Evolutionary conservation across 2,113 vertebrate species (phyloP), one percentile per base, ranked within the genome.

Genomic region (Toxotes chatareus): DNA sequence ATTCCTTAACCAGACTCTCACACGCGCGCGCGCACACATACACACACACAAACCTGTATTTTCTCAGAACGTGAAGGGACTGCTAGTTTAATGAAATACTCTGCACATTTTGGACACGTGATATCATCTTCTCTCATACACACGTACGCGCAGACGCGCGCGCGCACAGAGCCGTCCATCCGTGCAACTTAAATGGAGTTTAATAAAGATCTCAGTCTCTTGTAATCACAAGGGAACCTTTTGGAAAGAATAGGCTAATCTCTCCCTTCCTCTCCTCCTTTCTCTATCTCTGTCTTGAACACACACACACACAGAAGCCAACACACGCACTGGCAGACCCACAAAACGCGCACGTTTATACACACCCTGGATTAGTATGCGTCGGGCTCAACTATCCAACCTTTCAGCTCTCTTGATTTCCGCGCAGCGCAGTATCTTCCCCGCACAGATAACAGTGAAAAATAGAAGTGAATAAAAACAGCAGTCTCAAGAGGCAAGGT

Each of bases 341-440:
- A 67, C 71, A 69, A 46, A 70, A 70, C 74, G 32, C 36, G 49
- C 81, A 72, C 75, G 11, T 49, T 59, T 76, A 40, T 51, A 42
- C 67, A 85, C 83, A 83, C 42, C 23, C 47, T 14, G 36, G 49
- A 85, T 92, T 88, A 86, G 79, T 86, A 89, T 87, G 88, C 84
- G 71, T 72, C 67, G 46, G 63, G 17, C 79, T 71, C 83, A 85
- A 47, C 83, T 76, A 55, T 31, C 60, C 75, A 74, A 47, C 44
- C 57, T 71, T 73, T 46, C 60, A 32, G 61, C 60, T 71, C 46
- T 62, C 44, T 34, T 34, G 4, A 8, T 71, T 23, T 38, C n/a
- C 23, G 14, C 51, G 32, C 56, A 64, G 16, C 14, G 16, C 67
- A 66, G 32, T 31, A 14, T 65, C 34, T 61, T 61, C 3, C 27